Percentiles rank a stretch among this genome's conserved stretches.
phyloP scores from a whole-genome alignment of 1,140 invertebrate genomes.

The Microplitis mediator region DNA sequence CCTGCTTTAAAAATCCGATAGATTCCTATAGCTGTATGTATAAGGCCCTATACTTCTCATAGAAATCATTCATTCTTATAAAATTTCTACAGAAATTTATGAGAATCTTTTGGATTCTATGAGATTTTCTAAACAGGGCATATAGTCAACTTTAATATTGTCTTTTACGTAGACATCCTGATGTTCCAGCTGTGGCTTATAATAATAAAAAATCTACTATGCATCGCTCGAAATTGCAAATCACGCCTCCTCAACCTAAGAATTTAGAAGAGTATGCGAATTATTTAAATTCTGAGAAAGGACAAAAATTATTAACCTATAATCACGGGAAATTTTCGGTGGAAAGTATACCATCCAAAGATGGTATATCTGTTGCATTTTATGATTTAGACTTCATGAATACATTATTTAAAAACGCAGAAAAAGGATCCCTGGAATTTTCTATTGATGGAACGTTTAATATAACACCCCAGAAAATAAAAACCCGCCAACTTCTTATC shows the following conservation, averaged over 20 bases:
- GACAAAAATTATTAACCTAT: not conserved
- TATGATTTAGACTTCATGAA: not conserved
- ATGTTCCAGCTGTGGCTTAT: not conserved
- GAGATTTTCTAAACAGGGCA: no score
- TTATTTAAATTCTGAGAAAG: not conserved
- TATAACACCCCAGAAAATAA: not conserved
- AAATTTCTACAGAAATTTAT: no score
- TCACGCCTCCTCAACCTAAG: no score
- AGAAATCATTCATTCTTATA: no score
- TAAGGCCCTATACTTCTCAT: no score
- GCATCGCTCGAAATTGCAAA: not conserved
- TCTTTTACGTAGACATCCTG: not conserved
- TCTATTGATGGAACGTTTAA: not conserved
- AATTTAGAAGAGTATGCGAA: not conserved
- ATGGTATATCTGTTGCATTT: not conserved
- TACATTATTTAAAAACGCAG: not conserved
- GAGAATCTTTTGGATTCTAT: no score
- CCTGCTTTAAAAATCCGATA: no score
- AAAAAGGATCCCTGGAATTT: not conserved
- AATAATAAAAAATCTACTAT: not conserved
- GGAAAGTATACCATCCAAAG: not conserved
- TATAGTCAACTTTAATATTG: no score
- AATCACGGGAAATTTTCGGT: not conserved
- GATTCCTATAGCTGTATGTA: no score
- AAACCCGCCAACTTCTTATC: not conserved